Evolutionary conservation across 2,797 vertebrate genomes (phyloP).

Genomic region (Cichlasoma orientale): DNA sequence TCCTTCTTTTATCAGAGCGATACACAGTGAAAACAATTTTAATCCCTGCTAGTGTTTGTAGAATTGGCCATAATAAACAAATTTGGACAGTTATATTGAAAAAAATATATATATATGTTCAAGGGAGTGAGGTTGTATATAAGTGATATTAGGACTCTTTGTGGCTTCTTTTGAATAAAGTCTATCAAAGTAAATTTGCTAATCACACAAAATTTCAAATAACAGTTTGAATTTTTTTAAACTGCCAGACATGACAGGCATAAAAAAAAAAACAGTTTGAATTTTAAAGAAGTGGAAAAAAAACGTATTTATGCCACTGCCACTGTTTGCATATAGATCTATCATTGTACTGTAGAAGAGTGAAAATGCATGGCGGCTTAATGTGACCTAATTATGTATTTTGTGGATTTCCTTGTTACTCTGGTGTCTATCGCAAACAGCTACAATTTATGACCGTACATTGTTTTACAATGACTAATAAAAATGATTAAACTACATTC

Average conservation of each 20-base stretch:
- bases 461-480: background rate
- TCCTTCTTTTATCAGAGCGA: background rate
- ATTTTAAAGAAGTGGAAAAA: conserved; percentile 4
- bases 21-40: background rate
- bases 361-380: background rate
- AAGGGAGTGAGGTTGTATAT: background rate
- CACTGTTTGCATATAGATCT: background rate
- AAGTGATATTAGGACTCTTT: background rate
- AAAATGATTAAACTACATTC: background rate
- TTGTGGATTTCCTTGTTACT: conserved; percentile 16
- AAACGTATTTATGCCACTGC: background rate
- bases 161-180: background rate
- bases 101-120: background rate
- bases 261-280: too few relatives aligned
- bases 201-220: background rate
- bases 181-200: background rate
- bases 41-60: background rate
- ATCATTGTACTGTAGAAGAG: background rate
- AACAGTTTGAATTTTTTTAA: conserved; percentile 3
- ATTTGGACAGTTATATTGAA: background rate
- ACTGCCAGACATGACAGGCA: too few relatives aligned
- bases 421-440: background rate
- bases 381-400: background rate
- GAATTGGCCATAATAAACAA: conserved; percentile 3
- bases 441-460: background rate